Percentiles rank a stretch among this genome's conserved stretches.
Evolutionary conservation across 2,113 vertebrate genomes (phyloP).

Genomic region (Orycteropus afer): DNA sequence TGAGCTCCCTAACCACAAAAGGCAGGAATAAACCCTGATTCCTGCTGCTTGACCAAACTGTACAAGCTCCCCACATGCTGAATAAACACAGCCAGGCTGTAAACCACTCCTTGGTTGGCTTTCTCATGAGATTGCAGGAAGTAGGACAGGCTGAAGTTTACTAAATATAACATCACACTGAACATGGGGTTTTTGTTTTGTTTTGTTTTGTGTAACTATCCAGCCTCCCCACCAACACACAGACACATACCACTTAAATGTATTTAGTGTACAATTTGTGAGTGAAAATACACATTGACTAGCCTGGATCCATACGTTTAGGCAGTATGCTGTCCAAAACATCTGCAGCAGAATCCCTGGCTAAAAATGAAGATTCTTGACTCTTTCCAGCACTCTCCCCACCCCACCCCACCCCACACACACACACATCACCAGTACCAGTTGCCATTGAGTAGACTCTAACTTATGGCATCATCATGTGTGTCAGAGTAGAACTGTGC

Average conservation of each 20-base stretch:
- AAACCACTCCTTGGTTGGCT: accelerated
- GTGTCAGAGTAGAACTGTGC: too few species aligned
- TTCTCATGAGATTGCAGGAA: constrained; percentile 12
- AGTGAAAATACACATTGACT: not conserved
- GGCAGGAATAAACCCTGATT: not conserved
- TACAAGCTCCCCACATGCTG: not conserved
- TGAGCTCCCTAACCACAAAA: not conserved
- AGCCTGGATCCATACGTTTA: not conserved
- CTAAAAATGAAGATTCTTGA: not conserved
- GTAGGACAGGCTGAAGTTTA: not conserved
- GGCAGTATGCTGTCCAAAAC: not conserved
- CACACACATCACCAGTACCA: too few species aligned
- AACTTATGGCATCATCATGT: too few species aligned
- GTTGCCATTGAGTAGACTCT: too few species aligned
- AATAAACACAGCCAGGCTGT: not conserved
- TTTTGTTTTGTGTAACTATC: not conserved
- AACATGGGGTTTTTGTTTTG: not conserved
- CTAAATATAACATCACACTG: not conserved
- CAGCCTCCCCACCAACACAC: not conserved
- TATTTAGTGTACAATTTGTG: too few species aligned
- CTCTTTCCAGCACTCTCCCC: not conserved
- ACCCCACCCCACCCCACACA: not conserved
- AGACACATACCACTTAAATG: not conserved
- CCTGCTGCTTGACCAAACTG: not conserved
- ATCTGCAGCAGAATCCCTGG: not conserved